Percentiles rank a stretch among this genome's conserved stretches.
Evolutionary conservation across 2,113 vertebrate species (phyloP).

Genomic region (Chinchilla lanigera): DNA sequence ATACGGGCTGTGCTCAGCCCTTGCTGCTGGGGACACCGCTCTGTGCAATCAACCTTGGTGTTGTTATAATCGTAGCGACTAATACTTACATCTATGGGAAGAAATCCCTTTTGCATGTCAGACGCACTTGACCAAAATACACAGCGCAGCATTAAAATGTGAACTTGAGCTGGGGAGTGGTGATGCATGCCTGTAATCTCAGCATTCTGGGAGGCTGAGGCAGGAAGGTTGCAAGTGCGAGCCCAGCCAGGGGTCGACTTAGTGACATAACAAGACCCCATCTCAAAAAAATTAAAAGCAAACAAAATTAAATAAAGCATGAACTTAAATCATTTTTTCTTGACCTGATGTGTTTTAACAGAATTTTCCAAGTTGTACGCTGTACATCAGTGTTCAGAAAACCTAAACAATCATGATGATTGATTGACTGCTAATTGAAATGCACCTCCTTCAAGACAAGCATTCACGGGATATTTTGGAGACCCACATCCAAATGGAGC

Average conservation of each 20-base stretch:
- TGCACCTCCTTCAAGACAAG: not conserved
- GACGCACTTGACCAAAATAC: not conserved
- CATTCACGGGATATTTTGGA: not conserved
- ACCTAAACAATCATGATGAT: not conserved
- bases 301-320: not conserved
- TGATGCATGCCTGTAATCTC: not conserved
- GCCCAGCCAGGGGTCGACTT: not conserved
- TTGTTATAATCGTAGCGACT: not conserved
- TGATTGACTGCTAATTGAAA: not conserved
- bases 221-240: not conserved
- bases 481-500: not conserved
- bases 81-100: not conserved
- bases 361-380: not conserved
- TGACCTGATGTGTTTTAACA: not conserved
- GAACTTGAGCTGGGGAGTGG: not conserved
- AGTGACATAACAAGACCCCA: not conserved
- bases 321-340: not conserved
- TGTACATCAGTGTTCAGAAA: not conserved
- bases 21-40: not conserved
- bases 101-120: not conserved
- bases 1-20: not conserved
- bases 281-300: not conserved
- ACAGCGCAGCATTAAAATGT: not conserved
- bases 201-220: not conserved
- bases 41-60: too few relatives aligned